Evolutionary conservation across 2,888 invertebrate genomes (phyloP), one percentile per base, ranked within the genome.

Genomic region (Thymelicus acteon): DNA sequence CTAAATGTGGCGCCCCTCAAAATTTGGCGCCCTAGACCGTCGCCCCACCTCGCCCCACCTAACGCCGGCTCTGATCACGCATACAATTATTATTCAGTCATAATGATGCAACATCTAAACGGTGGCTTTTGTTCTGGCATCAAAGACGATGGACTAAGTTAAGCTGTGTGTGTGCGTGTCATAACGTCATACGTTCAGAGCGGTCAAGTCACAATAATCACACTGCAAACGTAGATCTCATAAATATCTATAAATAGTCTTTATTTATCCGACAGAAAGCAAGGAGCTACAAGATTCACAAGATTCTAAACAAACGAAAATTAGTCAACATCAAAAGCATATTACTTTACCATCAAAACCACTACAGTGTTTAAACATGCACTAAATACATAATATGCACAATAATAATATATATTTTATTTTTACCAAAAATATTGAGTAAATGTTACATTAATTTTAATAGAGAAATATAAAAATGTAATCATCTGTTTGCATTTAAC

Each of bases 281-380:
- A 85, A 83, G 80, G 79, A 82, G 78, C 82, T 62, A 60, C 75
- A 77, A 82, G 81, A 19, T 19, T 19, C 83, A 83, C 75, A 75
- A 54, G 77, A 79, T 72, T 80, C 82, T 81, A 84, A 81, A 78
- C 75, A 79, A 85, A 84, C 79, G 65, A 77, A 80, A 82, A 80
- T 72, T 77, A 75, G 78, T 84, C 76, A 84, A 87, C 88, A 87
- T 85, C 83, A 78, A 90, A 89, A 88, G 89, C 89, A 83, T 85
- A 80, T 77, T 77, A 72, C 72, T 73, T 78, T 75, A 79, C 81
- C 77, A 77, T 78, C 75, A 79, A 80, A 80, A 77, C 70, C 73
- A 72, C 82, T 85, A 82, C 80, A 74, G 74, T 75, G 78, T 80
- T 78, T 80, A 79, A 82, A 78, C 81, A 82, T 82, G 84, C 83